A percentile compares a stretch with the other conserved stretches of the same genome.
These are phyloP conservation scores for Coregonus suidteri DNA, from an alignment of 2,797 vertebrate species.

Conservation along the genomic window DNA sequence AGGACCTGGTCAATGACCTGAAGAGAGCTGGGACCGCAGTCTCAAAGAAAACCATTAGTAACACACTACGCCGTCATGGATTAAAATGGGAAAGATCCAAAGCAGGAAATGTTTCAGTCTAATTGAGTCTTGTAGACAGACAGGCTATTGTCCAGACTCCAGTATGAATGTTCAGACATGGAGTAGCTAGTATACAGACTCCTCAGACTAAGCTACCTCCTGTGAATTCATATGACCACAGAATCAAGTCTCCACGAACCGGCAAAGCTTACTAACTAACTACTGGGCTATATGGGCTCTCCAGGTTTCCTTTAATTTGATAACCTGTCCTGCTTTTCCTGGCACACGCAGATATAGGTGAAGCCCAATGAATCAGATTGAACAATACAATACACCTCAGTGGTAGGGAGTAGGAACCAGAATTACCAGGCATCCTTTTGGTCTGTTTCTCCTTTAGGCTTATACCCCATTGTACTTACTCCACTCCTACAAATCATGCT, in stretches of 20 bases:
- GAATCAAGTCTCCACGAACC: neutral
- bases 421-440: neutral
- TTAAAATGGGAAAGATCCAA: neutral
- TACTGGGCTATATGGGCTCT: neutral
- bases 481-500: neutral
- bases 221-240: neutral
- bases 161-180: neutral
- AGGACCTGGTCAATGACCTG: no score
- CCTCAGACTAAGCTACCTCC: neutral
- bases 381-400: neutral
- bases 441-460: neutral
- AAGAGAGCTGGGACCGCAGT: no score
- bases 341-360: neutral
- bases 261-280: slow-evolving; percentile 12
- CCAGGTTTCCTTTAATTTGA: slow-evolving; percentile 26
- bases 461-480: neutral
- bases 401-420: neutral
- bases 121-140: slow-evolving; percentile 1
- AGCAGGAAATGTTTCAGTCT: neutral
- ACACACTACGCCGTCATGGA: no score
- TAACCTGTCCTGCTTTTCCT: slow-evolving; percentile 29
- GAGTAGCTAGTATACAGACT: neutral
- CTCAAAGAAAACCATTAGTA: no score
- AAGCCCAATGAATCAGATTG: neutral
- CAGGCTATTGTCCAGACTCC: neutral